These are phyloP conservation scores for Trichopoda pennipes DNA, from an alignment of 2,888 invertebrate genomes.

Conservation along the genomic window DNA sequence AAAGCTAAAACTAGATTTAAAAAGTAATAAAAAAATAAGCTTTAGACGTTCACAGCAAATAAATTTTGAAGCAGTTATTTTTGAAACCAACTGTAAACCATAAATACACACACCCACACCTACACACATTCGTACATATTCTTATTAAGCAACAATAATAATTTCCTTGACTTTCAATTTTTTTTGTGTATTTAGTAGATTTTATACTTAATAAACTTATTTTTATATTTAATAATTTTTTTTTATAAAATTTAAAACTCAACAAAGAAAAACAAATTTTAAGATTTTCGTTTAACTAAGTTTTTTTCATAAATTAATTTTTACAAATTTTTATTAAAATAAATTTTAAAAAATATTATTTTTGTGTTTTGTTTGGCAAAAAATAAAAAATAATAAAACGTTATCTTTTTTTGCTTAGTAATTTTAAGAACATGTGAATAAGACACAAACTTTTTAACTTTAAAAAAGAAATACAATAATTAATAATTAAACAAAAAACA, in stretches of 20 bases:
- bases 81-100: not conserved
- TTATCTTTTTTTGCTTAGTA: constrained; percentile 48
- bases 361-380: no score
- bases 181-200: not conserved
- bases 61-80: constrained; percentile 11
- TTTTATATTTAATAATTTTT: constrained; percentile 2
- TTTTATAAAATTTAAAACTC: constrained; percentile 6
- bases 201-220: constrained; percentile 8
- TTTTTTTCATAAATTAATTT: not conserved
- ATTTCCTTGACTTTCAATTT: constrained; percentile 25
- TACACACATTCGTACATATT: not conserved
- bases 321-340: not conserved
- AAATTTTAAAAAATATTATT: not conserved
- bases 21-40: not conserved
- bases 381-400: constrained; percentile 32
- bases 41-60: constrained; percentile 36
- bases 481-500: constrained; percentile 44
- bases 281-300: not conserved
- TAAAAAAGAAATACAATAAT: constrained; percentile 47
- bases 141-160: constrained; percentile 50
- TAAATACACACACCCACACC: not conserved
- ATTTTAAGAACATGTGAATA: constrained; percentile 24
- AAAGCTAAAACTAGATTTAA: not conserved
- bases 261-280: not conserved
- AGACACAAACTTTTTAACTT: constrained; percentile 35